phyloP scores from a whole-genome alignment of 2,888 invertebrate genomes.

The Agrilus cyanescens region DNA sequence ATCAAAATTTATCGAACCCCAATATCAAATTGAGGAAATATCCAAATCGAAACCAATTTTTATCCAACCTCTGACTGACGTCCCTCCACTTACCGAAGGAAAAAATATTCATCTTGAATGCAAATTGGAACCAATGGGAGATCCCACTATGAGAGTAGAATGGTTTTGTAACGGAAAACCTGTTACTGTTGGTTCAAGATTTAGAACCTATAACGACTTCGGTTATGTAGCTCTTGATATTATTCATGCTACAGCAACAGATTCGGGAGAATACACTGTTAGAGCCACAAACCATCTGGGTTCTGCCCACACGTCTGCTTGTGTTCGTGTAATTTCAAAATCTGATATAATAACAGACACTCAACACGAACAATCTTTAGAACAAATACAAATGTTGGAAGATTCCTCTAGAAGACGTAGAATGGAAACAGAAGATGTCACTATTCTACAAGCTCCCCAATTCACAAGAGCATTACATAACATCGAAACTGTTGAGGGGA shows the following conservation, averaged over 20 bases:
- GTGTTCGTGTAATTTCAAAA: conserved; percentile 72
- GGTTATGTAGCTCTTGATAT: conserved; percentile 96
- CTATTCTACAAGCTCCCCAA: conserved; percentile 73
- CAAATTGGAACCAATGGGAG: conserved; percentile 87
- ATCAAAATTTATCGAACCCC: conserved; percentile 74
- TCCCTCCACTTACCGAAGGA: conserved; percentile 75
- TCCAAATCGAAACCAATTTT: conserved; percentile 93
- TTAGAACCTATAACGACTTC: conserved; percentile 92
- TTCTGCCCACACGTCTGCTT: conserved; percentile 81
- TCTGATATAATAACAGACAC: conserved; percentile 79
- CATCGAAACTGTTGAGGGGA: conserved; percentile 80
- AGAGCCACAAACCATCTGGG: conserved; percentile 90
- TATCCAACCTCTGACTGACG: conserved; percentile 76
- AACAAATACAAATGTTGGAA: conserved; percentile 85
- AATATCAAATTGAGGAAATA: conserved; percentile 82
- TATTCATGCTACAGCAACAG: conserved; percentile 83
- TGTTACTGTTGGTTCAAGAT: conserved; percentile 81
- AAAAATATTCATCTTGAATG: conserved; percentile 87
- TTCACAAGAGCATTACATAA: conserved; percentile 81
- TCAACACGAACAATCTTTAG: conserved; percentile 83
- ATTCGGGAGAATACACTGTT: conserved; percentile 91
- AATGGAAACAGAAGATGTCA: conserved; percentile 68
- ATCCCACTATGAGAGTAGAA: conserved; percentile 89
- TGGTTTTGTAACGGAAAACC: conserved; percentile 92
- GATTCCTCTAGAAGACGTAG: conserved; percentile 60